Evolutionary conservation across 2,888 invertebrate genomes (phyloP).

Genomic region (Lamellibrachia columna): DNA sequence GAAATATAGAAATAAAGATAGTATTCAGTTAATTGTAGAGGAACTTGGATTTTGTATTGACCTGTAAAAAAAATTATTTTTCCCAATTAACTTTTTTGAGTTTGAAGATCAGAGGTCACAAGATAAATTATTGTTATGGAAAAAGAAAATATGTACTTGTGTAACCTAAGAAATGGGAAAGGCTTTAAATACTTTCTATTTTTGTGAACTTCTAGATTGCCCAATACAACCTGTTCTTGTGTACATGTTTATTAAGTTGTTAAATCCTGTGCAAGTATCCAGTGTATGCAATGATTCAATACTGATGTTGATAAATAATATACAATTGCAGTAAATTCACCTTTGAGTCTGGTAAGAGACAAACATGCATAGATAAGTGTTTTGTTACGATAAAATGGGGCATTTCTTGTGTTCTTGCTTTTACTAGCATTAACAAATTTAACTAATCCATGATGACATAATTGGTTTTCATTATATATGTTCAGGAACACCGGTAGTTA

Average conservation of each 20-base stretch:
- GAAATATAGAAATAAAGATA: not conserved
- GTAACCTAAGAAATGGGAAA: not conserved
- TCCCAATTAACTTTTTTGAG: not conserved
- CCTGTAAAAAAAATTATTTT: not conserved
- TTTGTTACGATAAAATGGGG: not conserved
- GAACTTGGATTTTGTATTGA: not conserved
- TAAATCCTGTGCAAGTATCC: not conserved
- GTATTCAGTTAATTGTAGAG: not conserved
- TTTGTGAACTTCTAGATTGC: not conserved
- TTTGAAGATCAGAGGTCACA: not conserved
- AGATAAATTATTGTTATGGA: not conserved
- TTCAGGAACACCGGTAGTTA: not conserved
- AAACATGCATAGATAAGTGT: not conserved
- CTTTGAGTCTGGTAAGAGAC: not conserved
- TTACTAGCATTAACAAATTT: not conserved
- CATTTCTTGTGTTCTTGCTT: not conserved
- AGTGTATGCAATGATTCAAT: not conserved
- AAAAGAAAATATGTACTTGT: not conserved
- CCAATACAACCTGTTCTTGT: not conserved
- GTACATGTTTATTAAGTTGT: not conserved
- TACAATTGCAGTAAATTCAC: not conserved
- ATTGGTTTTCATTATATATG: too few relatives aligned
- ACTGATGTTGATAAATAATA: not conserved
- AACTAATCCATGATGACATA: not conserved
- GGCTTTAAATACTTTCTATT: not conserved